These are phyloP conservation scores for Fabriciana adippe DNA, from an alignment of 2,888 invertebrate genomes.

Conservation along the genomic window DNA sequence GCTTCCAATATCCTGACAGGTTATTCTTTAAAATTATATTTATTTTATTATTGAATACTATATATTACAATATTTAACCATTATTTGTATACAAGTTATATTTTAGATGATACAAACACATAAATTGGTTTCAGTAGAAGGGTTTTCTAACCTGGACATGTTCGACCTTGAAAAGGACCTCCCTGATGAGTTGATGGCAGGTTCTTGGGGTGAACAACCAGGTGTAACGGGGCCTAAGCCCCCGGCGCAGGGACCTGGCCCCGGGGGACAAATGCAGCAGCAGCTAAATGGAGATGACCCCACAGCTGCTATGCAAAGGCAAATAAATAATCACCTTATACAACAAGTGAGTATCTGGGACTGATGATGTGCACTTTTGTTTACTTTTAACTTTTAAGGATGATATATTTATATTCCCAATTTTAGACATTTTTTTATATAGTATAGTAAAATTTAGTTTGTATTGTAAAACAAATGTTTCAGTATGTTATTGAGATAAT, in stretches of 20 bases:
- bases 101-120: slow-evolving; percentile 11
- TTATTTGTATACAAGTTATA: background rate
- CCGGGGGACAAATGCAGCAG: slow-evolving; percentile 83
- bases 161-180: slow-evolving; percentile 95
- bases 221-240: slow-evolving; percentile 87
- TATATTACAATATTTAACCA: background rate
- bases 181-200: slow-evolving; percentile 93
- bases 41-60: background rate
- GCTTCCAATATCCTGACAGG: slow-evolving; percentile 2
- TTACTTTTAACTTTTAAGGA: background rate
- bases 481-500: too few species aligned
- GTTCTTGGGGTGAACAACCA: slow-evolving; percentile 88
- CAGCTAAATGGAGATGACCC: slow-evolving; percentile 88
- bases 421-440: background rate
- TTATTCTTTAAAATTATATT: slow-evolving; percentile 8
- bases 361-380: slow-evolving; percentile 42
- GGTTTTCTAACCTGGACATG: slow-evolving; percentile 91
- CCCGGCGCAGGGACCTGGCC: slow-evolving; percentile 92
- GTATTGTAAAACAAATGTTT: too few species aligned
- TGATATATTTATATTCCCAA: background rate
- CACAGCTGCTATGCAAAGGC: slow-evolving; percentile 81
- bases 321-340: slow-evolving; percentile 86
- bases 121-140: slow-evolving; percentile 76
- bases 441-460: background rate
- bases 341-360: slow-evolving; percentile 83